phyloP scores from a whole-genome alignment of 1,140 invertebrate species.

The Mactra quadrangularis region DNA sequence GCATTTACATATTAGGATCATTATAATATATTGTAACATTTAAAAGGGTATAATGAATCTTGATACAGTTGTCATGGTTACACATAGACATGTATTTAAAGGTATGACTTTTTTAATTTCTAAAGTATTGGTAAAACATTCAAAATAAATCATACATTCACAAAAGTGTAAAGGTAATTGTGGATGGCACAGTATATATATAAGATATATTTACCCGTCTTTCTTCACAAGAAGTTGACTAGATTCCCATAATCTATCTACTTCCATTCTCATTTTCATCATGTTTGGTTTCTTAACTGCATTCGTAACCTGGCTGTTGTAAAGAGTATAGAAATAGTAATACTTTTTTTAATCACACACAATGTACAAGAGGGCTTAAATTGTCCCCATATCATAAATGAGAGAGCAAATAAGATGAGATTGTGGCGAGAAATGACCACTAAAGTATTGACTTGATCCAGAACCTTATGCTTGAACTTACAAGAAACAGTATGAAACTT shows the following conservation, averaged over 20 bases:
- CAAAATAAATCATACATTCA: too few species aligned
- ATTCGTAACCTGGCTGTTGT: constrained; percentile 2
- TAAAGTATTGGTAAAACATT: too few species aligned
- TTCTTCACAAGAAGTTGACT: constrained; percentile 62
- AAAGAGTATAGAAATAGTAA: neutral
- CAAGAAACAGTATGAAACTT: too few species aligned
- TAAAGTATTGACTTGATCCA: neutral
- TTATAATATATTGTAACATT: too few species aligned
- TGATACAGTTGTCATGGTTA: too few species aligned
- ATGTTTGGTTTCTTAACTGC: constrained; percentile 6
- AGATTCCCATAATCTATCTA: constrained; percentile 67
- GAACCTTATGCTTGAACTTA: neutral
- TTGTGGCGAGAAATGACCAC: neutral
- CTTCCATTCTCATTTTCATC: constrained; percentile 63
- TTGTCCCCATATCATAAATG: too few species aligned
- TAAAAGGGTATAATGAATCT: too few species aligned
- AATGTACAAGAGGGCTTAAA: neutral
- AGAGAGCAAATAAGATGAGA: neutral
- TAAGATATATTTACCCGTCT: constrained; percentile 63
- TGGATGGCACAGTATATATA: too few species aligned
- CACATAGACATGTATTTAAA: too few species aligned
- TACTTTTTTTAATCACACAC: neutral
- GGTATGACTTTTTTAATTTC: too few species aligned
- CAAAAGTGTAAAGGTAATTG: too few species aligned
- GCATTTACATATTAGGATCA: too few species aligned